phyloP scores from a whole-genome alignment of 2,113 vertebrate species.

The Lepidothrix coronata region DNA sequence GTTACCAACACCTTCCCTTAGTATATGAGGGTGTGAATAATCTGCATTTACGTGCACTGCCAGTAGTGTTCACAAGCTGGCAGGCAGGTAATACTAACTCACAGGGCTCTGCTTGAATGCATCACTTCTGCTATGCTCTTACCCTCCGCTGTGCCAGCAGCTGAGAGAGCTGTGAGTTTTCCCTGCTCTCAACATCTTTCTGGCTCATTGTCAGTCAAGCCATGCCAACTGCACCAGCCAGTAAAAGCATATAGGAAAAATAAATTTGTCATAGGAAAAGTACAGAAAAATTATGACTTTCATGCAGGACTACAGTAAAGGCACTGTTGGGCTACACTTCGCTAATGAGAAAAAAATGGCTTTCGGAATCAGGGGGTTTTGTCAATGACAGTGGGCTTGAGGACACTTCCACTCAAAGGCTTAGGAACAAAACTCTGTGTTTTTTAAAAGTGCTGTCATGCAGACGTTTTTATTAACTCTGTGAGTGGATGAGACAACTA shows the following conservation, averaged over 20 bases:
- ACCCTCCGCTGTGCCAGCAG: conserved; percentile 50
- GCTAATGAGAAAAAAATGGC: conserved; percentile 50
- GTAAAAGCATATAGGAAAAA: conserved; percentile 82
- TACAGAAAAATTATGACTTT: conserved; percentile 75
- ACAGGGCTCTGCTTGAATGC: conserved; percentile 46
- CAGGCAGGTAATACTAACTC: conserved; percentile 26
- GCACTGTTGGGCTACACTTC: conserved; percentile 64
- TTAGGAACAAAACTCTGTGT: neutral
- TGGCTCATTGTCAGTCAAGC: conserved; percentile 74
- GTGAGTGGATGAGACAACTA: neutral
- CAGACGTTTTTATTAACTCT: neutral
- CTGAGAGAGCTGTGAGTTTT: conserved; percentile 63
- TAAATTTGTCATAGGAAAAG: conserved; percentile 81
- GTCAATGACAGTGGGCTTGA: conserved; percentile 34
- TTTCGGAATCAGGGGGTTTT: conserved; percentile 43
- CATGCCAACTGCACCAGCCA: conserved; percentile 73
- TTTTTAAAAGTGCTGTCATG: neutral
- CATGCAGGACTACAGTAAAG: conserved; percentile 71
- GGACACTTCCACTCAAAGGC: neutral
- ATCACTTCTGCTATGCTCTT: conserved; percentile 51
- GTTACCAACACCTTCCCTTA: neutral
- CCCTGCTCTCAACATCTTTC: conserved; percentile 70
- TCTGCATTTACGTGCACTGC: conserved; percentile 6
- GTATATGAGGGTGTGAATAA: conserved; percentile 6
- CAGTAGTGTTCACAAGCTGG: conserved; percentile 13